Conservation (phyloP, 2,888 invertebrate species). For the Synanthedon formicaeformis region DNA sequence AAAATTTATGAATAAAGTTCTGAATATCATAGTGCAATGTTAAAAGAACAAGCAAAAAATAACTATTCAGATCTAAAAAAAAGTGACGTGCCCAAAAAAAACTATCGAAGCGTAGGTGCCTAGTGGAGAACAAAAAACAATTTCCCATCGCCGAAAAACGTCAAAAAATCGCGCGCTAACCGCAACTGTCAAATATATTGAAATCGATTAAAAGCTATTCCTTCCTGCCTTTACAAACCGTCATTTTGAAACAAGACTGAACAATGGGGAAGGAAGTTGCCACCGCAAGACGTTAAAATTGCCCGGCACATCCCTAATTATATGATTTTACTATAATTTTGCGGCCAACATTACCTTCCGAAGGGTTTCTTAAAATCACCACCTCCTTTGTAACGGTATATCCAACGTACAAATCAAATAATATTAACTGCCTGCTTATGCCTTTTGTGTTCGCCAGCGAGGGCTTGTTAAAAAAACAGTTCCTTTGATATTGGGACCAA, state of each 20-base stretch:
- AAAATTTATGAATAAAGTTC: too few species aligned
- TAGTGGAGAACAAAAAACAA: slow-evolving; percentile 26
- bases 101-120: slow-evolving; percentile 3
- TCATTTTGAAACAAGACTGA: slow-evolving; percentile 20
- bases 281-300: slow-evolving; percentile 59
- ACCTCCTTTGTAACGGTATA: slow-evolving; percentile 38
- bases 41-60: too few species aligned
- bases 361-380: slow-evolving; percentile 46
- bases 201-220: slow-evolving; percentile 55
- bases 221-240: slow-evolving; percentile 33
- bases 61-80: not conserved
- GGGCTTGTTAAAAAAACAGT: slow-evolving; percentile 31
- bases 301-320: slow-evolving; percentile 55
- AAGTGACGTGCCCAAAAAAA: slow-evolving; percentile 3
- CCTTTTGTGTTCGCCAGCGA: slow-evolving; percentile 22
- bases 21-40: too few species aligned
- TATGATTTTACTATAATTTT: slow-evolving; percentile 60
- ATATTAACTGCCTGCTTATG: slow-evolving; percentile 30
- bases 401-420: slow-evolving; percentile 55
- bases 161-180: slow-evolving; percentile 41
- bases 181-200: slow-evolving; percentile 60
- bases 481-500: slow-evolving; percentile 18
- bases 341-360: slow-evolving; percentile 35
- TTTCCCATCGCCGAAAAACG: slow-evolving; percentile 22
- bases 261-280: slow-evolving; percentile 62